Percentiles rank a stretch among this genome's conserved stretches.
phyloP scores from a whole-genome alignment of 2,113 vertebrate species.

The Ginglymostoma cirratum region DNA sequence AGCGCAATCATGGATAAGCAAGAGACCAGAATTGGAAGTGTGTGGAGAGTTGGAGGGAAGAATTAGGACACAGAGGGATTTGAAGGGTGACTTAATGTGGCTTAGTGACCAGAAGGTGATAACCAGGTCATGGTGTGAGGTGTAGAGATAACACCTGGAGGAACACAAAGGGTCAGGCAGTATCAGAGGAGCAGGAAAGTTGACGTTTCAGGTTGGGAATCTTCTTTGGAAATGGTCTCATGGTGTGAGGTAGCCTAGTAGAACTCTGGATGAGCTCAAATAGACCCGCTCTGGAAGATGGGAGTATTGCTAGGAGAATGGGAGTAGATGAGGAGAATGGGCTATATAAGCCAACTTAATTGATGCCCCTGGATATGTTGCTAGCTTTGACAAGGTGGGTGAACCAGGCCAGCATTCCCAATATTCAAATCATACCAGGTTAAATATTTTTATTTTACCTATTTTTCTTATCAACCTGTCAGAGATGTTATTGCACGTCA shows the following conservation, averaged over 20 bases:
- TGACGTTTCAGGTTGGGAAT: too few species aligned
- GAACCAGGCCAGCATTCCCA: too few species aligned
- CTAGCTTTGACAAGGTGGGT: background rate
- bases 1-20: background rate
- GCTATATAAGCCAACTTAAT: background rate
- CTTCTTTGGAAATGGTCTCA: too few species aligned
- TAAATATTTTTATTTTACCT: too few species aligned
- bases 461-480: too few species aligned
- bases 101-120: background rate
- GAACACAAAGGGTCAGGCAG: too few species aligned
- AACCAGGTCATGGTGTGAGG: background rate
- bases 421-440: background rate
- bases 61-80: background rate
- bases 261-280: background rate
- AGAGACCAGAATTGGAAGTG: background rate
- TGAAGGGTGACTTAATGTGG: background rate
- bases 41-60: background rate
- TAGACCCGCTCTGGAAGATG: background rate
- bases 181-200: too few species aligned
- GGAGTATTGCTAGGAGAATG: background rate
- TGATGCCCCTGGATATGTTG: background rate
- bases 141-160: too few species aligned
- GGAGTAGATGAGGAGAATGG: background rate
- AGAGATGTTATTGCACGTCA: too few species aligned
- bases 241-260: too few species aligned